Evolutionary conservation across 2,888 invertebrate species (phyloP).

Genomic region (Acrobasis consociella): DNA sequence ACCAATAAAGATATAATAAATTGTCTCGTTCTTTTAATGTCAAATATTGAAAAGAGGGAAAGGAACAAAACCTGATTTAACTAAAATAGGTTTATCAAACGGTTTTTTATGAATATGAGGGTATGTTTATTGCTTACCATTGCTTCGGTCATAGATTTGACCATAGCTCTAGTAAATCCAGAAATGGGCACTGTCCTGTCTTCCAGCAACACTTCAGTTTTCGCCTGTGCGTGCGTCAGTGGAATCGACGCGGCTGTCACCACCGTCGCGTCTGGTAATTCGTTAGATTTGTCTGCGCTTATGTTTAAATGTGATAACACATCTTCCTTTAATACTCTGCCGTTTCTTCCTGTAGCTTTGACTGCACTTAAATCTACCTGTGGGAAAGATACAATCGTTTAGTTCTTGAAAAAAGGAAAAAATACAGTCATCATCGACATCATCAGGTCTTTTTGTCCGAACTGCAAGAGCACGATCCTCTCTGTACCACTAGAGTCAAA

Average conservation of each 20-base stretch:
- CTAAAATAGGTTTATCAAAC: too few relatives aligned
- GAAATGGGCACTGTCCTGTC: slow-evolving; percentile 86
- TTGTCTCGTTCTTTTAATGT: too few relatives aligned
- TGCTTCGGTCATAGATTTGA: slow-evolving; percentile 96
- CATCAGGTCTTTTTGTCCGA: too few relatives aligned
- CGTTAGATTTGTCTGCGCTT: slow-evolving; percentile 78
- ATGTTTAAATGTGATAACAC: slow-evolving; percentile 87
- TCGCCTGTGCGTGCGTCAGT: slow-evolving; percentile 46
- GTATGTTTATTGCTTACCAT: slow-evolving; percentile 77
- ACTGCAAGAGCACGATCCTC: too few relatives aligned
- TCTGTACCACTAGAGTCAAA: too few relatives aligned
- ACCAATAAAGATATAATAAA: too few relatives aligned
- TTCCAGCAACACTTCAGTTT: slow-evolving; percentile 52
- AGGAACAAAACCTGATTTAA: too few relatives aligned
- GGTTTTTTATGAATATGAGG: too few relatives aligned
- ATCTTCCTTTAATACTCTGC: slow-evolving; percentile 97
- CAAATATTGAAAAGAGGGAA: too few relatives aligned
- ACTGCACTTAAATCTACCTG: slow-evolving; percentile 88
- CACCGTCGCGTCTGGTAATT: slow-evolving; percentile 44
- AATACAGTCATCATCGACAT: too few relatives aligned
- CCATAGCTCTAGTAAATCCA: slow-evolving; percentile 96
- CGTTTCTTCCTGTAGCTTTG: slow-evolving; percentile 91
- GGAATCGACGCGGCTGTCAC: slow-evolving; percentile 50
- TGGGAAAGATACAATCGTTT: slow-evolving; percentile 8
- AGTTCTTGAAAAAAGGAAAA: too few relatives aligned